Conservation (phyloP, 2,797 vertebrate genomes). For the Balearica regulorum region DNA sequence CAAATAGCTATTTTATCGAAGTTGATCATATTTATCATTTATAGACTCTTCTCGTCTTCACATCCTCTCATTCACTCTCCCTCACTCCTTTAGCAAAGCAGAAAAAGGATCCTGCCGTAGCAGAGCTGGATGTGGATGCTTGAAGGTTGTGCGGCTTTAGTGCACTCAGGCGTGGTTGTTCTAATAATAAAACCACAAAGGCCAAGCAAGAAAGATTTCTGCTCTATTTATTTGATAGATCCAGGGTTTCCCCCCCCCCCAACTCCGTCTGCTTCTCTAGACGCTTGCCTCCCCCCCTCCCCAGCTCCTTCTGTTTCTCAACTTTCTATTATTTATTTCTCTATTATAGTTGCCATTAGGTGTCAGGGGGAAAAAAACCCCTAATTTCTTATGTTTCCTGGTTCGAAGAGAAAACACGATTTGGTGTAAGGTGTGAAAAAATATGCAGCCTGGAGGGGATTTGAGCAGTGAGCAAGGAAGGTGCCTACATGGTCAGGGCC, state of each 20-base stretch:
- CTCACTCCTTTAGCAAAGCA: background rate
- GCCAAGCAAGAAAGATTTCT: constrained; percentile 70
- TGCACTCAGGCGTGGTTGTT: constrained; percentile 58
- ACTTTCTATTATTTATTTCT: background rate
- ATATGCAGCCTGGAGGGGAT: background rate
- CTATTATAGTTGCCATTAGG: background rate
- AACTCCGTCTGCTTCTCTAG: constrained; percentile 45
- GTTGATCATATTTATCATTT: constrained; percentile 29
- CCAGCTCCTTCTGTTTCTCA: background rate
- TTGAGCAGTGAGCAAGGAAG: background rate
- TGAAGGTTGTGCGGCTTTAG: constrained; percentile 57
- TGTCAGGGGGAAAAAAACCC: background rate
- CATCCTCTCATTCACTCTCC: background rate
- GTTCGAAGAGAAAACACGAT: background rate
- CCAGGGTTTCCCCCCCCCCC: background rate
- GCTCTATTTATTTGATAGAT: constrained; percentile 69
- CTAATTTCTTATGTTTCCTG: background rate
- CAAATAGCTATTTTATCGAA: constrained; percentile 35
- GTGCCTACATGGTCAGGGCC: background rate
- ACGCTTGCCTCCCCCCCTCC: background rate
- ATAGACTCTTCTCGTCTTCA: background rate
- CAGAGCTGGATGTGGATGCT: constrained; percentile 41
- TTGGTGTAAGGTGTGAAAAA: background rate
- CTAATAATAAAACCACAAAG: constrained; percentile 73
- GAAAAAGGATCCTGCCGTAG: background rate